Evolutionary conservation across 2,797 vertebrate species (phyloP).

Genomic region (Peromyscus nudipes): DNA sequence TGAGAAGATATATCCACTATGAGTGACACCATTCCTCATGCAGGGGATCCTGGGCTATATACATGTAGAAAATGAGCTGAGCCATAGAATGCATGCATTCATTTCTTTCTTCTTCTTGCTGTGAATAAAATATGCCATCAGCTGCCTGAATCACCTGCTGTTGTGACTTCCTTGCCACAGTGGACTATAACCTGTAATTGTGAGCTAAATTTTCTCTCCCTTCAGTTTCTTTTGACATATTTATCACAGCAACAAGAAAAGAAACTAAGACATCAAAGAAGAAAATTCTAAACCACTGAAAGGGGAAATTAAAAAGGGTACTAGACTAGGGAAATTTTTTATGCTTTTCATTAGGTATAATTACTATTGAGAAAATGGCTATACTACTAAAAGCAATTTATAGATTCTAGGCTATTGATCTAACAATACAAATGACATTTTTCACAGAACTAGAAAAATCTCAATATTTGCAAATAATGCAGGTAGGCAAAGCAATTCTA

Average conservation of each 20-base stretch:
- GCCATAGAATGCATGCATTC: not conserved
- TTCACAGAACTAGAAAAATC: not conserved
- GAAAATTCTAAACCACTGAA: not conserved
- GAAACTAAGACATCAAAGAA: not conserved
- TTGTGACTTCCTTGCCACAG: not conserved
- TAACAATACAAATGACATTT: not conserved
- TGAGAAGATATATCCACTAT: no score
- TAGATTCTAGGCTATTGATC: not conserved
- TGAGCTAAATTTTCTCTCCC: not conserved
- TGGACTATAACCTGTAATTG: not conserved
- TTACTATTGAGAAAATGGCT: not conserved
- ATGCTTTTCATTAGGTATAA: not conserved
- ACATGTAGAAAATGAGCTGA: not conserved
- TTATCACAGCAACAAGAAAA: not conserved
- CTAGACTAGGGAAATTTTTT: not conserved
- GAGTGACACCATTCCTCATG: not conserved
- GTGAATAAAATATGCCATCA: not conserved
- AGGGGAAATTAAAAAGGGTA: not conserved
- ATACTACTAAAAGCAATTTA: not conserved
- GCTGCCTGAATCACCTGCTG: not conserved
- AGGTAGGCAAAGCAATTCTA: not conserved
- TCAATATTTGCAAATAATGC: not conserved
- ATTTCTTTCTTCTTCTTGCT: not conserved
- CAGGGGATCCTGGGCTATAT: not conserved
- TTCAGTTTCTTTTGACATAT: not conserved